Base-by-base conservation (phyloP, 1,140 invertebrate species). In the Hycleus phaleratus region DNA sequence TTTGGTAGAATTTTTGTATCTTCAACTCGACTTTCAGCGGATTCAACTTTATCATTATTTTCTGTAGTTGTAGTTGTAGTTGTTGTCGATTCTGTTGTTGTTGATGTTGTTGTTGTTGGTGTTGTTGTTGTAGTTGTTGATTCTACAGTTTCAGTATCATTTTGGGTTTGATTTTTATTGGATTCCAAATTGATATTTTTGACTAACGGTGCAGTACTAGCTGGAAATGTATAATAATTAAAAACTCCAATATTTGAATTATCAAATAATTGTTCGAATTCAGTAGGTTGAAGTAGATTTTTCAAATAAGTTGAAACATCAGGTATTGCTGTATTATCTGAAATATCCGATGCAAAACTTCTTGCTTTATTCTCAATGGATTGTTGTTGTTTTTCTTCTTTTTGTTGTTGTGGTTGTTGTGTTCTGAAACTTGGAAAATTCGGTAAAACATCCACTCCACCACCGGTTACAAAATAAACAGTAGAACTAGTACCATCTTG, bases 381-480 rank as follows among this genome's bases (percentile, higher is more conserved):
- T 46, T 50, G 18, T 56, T 50, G 26, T 7, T 24, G 5, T 49
- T 48, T 24, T 44, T 38, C 2, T 32, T 32, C 32, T 0, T 32
- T 32, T 32, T 32, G 32, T 32, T 32, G 32, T 32, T 32, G 4
- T 7, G 3, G 7, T 32, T 32, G 32, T 7, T 5, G 4, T 32
- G 32, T 32, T 32, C 7, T 26, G 6, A 53, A 53, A 32, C 39
- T 57, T 32, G 48, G 55, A 26, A 61, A 48, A 24, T 48, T 18
- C 43, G 8, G 4, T 49, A 11, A 49, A 42, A 44, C 18, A 39
- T 43, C 38, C 32, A 32, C 9, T 48, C 7, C 6, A 45, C 45
- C 47, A 40, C 52, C 7, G 25, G 66, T 46, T 25, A 68, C 38
- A 53, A 61, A 59, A 7, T 58, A 26, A 32, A 63, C 63, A 45